A percentile compares a stretch with the other conserved stretches of the same genome.
These are phyloP conservation scores for Podarcis cretensis DNA, from an alignment of 2,113 vertebrate species.

Conservation along the genomic window DNA sequence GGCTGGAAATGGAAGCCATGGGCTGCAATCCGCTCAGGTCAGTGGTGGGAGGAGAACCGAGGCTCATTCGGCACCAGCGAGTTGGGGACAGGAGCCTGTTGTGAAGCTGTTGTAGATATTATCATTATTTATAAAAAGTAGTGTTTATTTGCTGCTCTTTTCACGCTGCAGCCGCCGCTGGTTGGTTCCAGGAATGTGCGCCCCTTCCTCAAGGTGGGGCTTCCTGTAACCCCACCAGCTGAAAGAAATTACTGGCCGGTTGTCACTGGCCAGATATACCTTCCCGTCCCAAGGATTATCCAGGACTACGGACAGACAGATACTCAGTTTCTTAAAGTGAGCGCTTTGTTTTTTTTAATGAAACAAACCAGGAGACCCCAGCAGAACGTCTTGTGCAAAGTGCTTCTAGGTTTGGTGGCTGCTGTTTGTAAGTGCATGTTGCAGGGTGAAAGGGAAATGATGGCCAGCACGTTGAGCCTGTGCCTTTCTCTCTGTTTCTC, in stretches of 20 bases:
- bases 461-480: too few relatives aligned
- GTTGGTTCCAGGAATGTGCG: conserved; percentile 74
- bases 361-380: too few relatives aligned
- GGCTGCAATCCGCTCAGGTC: not conserved
- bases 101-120: not conserved
- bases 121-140: not conserved
- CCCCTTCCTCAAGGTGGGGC: conserved; percentile 63
- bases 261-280: conserved; percentile 44
- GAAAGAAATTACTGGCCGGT: conserved; percentile 62
- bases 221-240: conserved; percentile 65
- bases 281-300: not conserved
- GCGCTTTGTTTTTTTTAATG: too few relatives aligned
- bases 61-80: not conserved
- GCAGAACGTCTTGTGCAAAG: too few relatives aligned
- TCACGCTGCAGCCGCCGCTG: conserved; percentile 39
- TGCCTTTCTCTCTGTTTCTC: too few relatives aligned
- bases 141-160: not conserved
- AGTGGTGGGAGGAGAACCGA: not conserved
- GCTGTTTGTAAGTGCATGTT: too few relatives aligned
- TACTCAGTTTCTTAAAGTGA: too few relatives aligned
- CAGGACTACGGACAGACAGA: not conserved
- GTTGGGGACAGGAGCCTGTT: not conserved
- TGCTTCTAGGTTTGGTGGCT: too few relatives aligned
- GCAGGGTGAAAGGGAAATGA: too few relatives aligned
- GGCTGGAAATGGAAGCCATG: too few relatives aligned